Conservation (phyloP, 2,888 invertebrate species). For the Chloroclysta siterata region DNA sequence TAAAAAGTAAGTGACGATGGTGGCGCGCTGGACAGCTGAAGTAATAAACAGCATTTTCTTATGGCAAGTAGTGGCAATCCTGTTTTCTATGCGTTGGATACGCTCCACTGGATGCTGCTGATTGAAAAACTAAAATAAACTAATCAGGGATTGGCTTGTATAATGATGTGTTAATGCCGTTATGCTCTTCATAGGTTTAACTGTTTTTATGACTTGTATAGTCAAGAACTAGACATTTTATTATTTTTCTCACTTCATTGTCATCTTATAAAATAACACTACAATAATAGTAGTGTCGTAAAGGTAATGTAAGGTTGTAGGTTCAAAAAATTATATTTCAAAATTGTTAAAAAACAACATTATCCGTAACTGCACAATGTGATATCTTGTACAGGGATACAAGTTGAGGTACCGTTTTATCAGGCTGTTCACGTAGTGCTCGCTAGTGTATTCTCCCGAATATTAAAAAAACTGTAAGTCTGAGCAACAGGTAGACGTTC, state of each 20-base stretch:
- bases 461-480: conserved; percentile 69
- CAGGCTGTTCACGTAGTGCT: conserved; percentile 70
- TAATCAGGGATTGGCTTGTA: conserved; percentile 56
- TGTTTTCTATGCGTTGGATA: conserved; percentile 55
- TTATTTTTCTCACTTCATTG: neutral
- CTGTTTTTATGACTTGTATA: conserved; percentile 16
- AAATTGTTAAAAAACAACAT: conserved; percentile 33
- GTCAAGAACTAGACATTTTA: neutral
- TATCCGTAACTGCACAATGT: conserved; percentile 22
- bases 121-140: conserved; percentile 70
- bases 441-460: conserved; percentile 63
- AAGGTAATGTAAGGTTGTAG: neutral
- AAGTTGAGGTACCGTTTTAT: conserved; percentile 60
- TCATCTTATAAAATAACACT: too few species aligned
- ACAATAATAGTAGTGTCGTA: neutral
- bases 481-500: conserved; percentile 82
- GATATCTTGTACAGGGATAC: conserved; percentile 33
- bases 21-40: conserved; percentile 8
- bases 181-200: conserved; percentile 36
- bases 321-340: conserved; percentile 7
- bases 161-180: conserved; percentile 51
- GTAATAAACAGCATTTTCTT: conserved; percentile 21
- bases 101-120: conserved; percentile 66
- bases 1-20: neutral
- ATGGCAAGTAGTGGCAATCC: conserved; percentile 49